A percentile compares a stretch with the other conserved stretches of the same genome.
Conservation (phyloP, 2,797 vertebrate genomes). For the Chrysocyon brachyurus region DNA sequence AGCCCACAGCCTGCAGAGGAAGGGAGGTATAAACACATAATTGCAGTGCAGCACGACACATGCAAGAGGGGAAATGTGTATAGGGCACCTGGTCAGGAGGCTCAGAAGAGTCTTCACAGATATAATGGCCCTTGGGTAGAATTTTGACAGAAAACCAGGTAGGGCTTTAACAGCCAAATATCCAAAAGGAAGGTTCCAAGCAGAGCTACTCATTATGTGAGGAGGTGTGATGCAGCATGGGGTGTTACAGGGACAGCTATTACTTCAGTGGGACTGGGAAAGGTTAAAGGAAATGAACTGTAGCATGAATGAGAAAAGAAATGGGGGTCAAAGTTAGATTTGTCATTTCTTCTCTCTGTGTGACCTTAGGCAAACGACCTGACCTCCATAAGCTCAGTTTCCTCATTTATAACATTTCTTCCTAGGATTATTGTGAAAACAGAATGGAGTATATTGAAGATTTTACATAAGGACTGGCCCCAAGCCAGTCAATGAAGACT, state of each 20-base stretch:
- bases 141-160: not conserved
- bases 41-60: too few relatives aligned
- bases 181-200: not conserved
- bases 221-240: not conserved
- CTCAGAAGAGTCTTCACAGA: not conserved
- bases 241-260: not conserved
- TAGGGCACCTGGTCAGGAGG: not conserved
- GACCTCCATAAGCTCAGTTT: not conserved
- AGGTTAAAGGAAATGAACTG: slow-evolving; percentile 8
- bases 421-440: not conserved
- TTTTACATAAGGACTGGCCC: not conserved
- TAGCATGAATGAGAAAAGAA: slow-evolving; percentile 12
- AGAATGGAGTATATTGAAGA: not conserved
- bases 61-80: not conserved
- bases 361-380: not conserved
- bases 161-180: not conserved
- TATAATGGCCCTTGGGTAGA: not conserved
- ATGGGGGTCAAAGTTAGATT: not conserved
- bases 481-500: not conserved
- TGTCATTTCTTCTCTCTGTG: not conserved
- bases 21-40: not conserved
- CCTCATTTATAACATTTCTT: not conserved
- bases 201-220: not conserved
- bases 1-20: not conserved
- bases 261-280: not conserved